Conservation (phyloP, 2,888 invertebrate species). For the Aleiodes leptofemur region DNA sequence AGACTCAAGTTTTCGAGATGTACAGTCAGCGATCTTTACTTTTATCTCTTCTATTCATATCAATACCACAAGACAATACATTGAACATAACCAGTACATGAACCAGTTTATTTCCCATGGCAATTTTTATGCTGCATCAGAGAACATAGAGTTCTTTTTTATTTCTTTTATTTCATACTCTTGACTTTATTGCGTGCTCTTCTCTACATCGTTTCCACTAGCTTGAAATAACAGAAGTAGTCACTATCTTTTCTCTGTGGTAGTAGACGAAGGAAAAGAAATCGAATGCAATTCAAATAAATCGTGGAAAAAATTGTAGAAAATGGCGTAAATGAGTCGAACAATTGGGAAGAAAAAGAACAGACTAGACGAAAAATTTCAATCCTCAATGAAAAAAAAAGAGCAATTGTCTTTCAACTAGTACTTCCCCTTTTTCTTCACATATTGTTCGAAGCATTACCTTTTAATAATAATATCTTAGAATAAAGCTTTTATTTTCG, state of each 20-base stretch:
- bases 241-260: background rate
- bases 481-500: too few relatives aligned
- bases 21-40: slow-evolving; percentile 18
- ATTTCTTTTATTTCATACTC: background rate
- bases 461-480: too few relatives aligned
- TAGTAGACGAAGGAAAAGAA: background rate
- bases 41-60: background rate
- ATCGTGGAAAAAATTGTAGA: background rate
- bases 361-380: too few relatives aligned
- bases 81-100: slow-evolving; percentile 8
- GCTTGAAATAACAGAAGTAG: slow-evolving; percentile 35
- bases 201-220: slow-evolving; percentile 8
- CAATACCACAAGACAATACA: background rate
- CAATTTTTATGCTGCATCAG: slow-evolving; percentile 33
- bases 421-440: too few relatives aligned
- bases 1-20: too few relatives aligned
- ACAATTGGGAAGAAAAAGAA: slow-evolving; percentile 3
- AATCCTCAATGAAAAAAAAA: too few relatives aligned
- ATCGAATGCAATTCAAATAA: slow-evolving; percentile 5
- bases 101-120: slow-evolving; percentile 37
- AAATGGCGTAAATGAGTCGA: slow-evolving; percentile 1
- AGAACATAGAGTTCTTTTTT: slow-evolving; percentile 7
- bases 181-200: slow-evolving; percentile 3
- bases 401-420: too few relatives aligned
- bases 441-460: too few relatives aligned